Conservation (phyloP, 2,113 vertebrate species). For the Gymnobelideus leadbeateri region DNA sequence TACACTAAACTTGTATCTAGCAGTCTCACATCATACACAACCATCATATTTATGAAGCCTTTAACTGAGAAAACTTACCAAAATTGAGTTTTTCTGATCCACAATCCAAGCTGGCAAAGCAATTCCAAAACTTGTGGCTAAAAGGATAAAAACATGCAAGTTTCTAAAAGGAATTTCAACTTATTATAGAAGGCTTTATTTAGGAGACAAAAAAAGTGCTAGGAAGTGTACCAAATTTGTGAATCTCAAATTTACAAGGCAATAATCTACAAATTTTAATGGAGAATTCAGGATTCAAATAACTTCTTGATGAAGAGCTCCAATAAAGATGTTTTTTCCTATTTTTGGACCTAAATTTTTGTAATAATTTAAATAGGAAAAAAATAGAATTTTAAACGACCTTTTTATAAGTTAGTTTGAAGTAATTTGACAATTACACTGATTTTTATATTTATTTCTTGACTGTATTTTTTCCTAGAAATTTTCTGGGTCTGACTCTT, state of each 20-base stretch:
- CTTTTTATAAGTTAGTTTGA: conserved; percentile 47
- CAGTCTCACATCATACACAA: neutral
- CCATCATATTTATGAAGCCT: neutral
- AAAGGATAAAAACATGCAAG: conserved; percentile 64
- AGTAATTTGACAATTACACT: conserved; percentile 43
- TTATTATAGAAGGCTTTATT: neutral
- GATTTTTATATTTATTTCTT: neutral
- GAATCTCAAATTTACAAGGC: neutral
- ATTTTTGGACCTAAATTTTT: conserved; percentile 2
- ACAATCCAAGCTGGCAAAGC: conserved; percentile 99
- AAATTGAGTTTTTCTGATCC: conserved; percentile 99
- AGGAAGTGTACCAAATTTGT: neutral
- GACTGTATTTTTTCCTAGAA: neutral
- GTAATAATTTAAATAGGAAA: conserved; percentile 38
- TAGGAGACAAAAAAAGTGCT: neutral
- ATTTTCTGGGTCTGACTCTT: conserved; percentile 18
- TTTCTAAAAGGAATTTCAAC: conserved; percentile 26
- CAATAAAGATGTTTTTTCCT: conserved; percentile 51
- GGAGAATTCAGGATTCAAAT: conserved; percentile 19
- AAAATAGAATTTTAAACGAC: conserved; percentile 2
- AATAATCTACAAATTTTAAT: neutral
- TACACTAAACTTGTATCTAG: neutral
- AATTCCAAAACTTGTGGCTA: conserved; percentile 97
- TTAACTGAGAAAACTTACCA: conserved; percentile 85
- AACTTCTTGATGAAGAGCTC: conserved; percentile 40